phyloP scores from a whole-genome alignment of 2,113 vertebrate species.

The Pachycephala philippinensis region DNA sequence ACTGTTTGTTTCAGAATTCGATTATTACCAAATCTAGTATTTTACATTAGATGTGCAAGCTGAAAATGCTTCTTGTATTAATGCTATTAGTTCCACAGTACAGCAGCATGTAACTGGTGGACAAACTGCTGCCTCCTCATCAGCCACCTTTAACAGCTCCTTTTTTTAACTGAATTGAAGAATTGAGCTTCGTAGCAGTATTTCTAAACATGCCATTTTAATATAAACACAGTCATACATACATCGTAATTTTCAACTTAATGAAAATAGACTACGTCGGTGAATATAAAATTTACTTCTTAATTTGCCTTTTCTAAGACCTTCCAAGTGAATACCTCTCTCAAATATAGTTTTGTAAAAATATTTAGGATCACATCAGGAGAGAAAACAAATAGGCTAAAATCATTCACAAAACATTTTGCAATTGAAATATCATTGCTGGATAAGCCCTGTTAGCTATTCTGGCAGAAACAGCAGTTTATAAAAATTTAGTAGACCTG shows the following conservation, averaged over 20 bases:
- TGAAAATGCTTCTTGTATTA: slow-evolving; percentile 69
- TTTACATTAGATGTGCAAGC: slow-evolving; percentile 70
- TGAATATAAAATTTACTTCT: slow-evolving; percentile 17
- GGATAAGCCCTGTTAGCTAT: slow-evolving; percentile 20
- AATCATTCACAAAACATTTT: slow-evolving; percentile 46
- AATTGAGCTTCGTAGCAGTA: neutral
- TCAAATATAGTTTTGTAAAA: neutral
- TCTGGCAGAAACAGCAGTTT: slow-evolving; percentile 16
- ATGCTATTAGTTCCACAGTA: slow-evolving; percentile 60
- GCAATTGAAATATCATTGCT: neutral
- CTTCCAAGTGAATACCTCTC: neutral
- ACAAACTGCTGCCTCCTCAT: slow-evolving; percentile 63
- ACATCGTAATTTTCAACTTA: neutral
- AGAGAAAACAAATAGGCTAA: slow-evolving; percentile 31
- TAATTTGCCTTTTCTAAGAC: neutral
- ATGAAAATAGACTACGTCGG: neutral
- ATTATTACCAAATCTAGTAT: slow-evolving; percentile 70
- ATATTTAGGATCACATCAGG: slow-evolving; percentile 1
- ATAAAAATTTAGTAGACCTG: slow-evolving; percentile 27
- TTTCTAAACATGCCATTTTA: slow-evolving; percentile 13
- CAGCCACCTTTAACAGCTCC: slow-evolving; percentile 59
- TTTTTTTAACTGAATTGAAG: slow-evolving; percentile 16
- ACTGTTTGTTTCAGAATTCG: slow-evolving; percentile 68
- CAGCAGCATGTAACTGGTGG: slow-evolving; percentile 45
- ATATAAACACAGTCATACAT: neutral